Percentiles rank a stretch among this genome's conserved stretches.
Evolutionary conservation across 2,113 vertebrate genomes (phyloP).

Genomic region (Cavia aperea): DNA sequence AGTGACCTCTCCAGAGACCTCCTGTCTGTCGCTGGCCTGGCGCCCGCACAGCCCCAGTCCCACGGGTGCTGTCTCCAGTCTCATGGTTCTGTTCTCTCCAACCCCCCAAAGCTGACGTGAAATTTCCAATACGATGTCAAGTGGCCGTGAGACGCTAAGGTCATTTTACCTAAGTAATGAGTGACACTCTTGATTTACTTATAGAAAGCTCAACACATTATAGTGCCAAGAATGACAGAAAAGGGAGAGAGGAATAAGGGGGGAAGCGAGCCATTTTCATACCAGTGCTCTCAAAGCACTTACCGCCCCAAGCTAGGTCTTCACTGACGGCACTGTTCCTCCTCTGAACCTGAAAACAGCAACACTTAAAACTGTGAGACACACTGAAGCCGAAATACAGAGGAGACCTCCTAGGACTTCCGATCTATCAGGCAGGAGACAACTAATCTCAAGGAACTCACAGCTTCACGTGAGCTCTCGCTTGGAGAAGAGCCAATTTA

Average conservation of each 20-base stretch:
- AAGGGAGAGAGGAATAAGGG: neutral
- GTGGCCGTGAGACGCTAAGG: neutral
- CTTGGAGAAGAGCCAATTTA: neutral
- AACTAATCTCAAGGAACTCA: neutral
- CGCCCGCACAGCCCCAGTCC: no score
- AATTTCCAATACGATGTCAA: neutral
- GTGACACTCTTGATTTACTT: neutral
- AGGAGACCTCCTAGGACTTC: neutral
- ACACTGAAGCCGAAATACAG: neutral
- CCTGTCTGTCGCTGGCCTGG: no score
- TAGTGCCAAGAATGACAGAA: neutral
- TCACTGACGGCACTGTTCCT: neutral
- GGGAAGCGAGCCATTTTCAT: neutral
- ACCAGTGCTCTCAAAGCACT: neutral
- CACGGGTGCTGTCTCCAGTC: neutral
- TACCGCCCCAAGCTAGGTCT: neutral
- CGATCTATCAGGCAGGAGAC: neutral
- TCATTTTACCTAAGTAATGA: neutral
- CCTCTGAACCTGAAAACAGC: neutral
- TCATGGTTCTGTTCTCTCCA: neutral
- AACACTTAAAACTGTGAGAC: neutral
- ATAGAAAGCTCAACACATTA: neutral
- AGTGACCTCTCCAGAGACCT: neutral
- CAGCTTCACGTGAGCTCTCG: neutral
- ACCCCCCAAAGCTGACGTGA: neutral